Base-by-base conservation (phyloP, 2,797 vertebrate genomes). In the Epinephelus coioides region DNA sequence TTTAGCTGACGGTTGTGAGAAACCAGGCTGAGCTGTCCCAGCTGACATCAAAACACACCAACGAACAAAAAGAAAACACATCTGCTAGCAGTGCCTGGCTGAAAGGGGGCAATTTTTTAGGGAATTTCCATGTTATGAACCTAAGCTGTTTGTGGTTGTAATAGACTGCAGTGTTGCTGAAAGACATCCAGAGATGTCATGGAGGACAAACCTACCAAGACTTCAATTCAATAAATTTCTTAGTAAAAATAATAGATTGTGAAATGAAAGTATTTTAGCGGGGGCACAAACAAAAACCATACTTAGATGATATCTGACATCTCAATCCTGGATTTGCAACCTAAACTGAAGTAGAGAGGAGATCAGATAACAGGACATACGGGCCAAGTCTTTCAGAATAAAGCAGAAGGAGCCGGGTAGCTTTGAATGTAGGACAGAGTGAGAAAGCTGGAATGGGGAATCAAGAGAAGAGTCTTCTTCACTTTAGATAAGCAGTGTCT, bases 101-200 rank as follows among this genome's bases (percentile, higher is more conserved):
- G 66, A 70, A 25, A 38, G 57, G 23, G 21, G 25, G 21, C 3
- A 0, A 7, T 54, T 50, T 65, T 12, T 23, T 3, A 46, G 75
- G 76, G 83, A 62, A 49, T 82, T 91, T 88, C 86, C 82, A 88
- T 30, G 72, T 75, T 77, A 50, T 78, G 54, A 43, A 70, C 53
- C 25, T 49, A 46, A 65, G 69, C 50, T 15, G 63, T 56, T 76
- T 77, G 83, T 77, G 14, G 66, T 49, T 51, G 8, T 44, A 12
- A 79, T 11, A 15, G 21, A 69, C 60, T 60, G 63, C 4, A 18
- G 23, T 7, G 40, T 56, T 75, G 81, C 53, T 1, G 11, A 70
- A 67, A 71, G 60, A 72, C 43, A 54, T 3, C 25, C 6, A 47
- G 7, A 19, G 54, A 60, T 55, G 46, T 6, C 23, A n/a, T 27